A percentile compares a stretch with the other conserved stretches of the same genome.
phyloP scores from a whole-genome alignment of 2,797 vertebrate genomes.

The Echiichthys vipera region DNA sequence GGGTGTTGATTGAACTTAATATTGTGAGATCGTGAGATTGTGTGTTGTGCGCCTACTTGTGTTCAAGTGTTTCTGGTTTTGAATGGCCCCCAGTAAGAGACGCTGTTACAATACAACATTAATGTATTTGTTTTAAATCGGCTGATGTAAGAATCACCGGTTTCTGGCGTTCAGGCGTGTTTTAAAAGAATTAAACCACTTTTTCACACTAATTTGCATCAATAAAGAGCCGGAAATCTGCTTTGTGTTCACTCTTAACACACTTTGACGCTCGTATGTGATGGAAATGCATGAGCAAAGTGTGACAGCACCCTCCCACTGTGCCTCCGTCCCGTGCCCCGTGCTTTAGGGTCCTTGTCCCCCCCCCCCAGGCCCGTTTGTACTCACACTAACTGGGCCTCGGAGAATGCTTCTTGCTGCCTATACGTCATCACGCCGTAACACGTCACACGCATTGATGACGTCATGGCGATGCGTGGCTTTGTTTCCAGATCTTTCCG shows the following conservation, averaged over 20 bases:
- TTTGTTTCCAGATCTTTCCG: no score
- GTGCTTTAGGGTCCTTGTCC: no score
- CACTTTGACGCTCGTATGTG: no score
- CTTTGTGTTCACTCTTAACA: background rate
- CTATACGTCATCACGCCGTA: no score
- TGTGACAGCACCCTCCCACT: no score
- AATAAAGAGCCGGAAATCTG: background rate
- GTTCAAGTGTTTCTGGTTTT: background rate
- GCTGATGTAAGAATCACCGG: conserved; percentile 13
- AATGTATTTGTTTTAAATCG: conserved; percentile 26
- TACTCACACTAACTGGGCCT: no score
- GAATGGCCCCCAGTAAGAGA: background rate
- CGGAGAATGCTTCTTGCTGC: no score
- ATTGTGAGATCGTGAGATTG: conserved; percentile 19
- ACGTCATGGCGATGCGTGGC: no score
- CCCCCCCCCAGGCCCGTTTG: no score
- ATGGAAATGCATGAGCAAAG: no score
- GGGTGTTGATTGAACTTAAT: conserved; percentile 50
- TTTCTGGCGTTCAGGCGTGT: background rate
- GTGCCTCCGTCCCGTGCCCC: no score
- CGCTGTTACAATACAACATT: conserved; percentile 12
- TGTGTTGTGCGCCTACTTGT: conserved; percentile 22
- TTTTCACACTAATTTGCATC: background rate
- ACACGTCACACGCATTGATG: no score
- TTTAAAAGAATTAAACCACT: conserved; percentile 12